A percentile compares a stretch with the other conserved stretches of the same genome.
Evolutionary conservation across 2,797 vertebrate species (phyloP).

Genomic region (Semaprochilodus insignis): DNA sequence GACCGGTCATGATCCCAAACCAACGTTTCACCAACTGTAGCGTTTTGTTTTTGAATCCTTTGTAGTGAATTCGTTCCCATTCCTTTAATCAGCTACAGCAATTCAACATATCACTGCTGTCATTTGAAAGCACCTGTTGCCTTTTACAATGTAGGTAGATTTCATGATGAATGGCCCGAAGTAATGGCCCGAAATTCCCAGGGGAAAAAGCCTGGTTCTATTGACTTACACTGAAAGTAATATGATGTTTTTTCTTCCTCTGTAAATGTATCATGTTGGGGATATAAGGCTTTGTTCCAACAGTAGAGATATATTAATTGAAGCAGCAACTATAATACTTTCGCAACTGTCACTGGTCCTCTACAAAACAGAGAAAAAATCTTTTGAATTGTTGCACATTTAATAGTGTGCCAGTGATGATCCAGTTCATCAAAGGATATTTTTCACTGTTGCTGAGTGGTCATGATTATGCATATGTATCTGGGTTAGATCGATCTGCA

Average conservation of each 20-base stretch:
- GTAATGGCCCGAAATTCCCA: too few species aligned
- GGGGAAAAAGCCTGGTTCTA: too few species aligned
- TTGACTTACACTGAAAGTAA: too few species aligned
- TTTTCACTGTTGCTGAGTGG: constrained; percentile 7
- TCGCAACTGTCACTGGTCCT: not conserved
- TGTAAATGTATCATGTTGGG: too few species aligned
- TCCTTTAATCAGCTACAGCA: not conserved
- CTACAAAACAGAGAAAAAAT: not conserved
- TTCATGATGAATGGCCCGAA: too few species aligned
- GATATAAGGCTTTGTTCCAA: too few species aligned
- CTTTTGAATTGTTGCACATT: constrained; percentile 2
- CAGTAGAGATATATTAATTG: not conserved
- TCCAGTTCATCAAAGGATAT: not conserved
- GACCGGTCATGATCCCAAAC: constrained; percentile 30
- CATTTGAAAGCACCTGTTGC: too few species aligned
- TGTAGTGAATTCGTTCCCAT: too few species aligned
- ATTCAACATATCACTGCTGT: not conserved
- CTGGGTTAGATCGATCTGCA: constrained; percentile 46
- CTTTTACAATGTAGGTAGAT: too few species aligned
- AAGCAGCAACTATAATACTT: not conserved
- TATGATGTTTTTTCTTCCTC: too few species aligned
- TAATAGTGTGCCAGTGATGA: not conserved
- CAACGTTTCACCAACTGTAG: constrained; percentile 32
- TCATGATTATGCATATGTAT: constrained; percentile 42
- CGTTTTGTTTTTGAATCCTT: not conserved